Evolutionary conservation across 2,797 vertebrate species (phyloP).

Genomic region (Centroberyx gerrardi): DNA sequence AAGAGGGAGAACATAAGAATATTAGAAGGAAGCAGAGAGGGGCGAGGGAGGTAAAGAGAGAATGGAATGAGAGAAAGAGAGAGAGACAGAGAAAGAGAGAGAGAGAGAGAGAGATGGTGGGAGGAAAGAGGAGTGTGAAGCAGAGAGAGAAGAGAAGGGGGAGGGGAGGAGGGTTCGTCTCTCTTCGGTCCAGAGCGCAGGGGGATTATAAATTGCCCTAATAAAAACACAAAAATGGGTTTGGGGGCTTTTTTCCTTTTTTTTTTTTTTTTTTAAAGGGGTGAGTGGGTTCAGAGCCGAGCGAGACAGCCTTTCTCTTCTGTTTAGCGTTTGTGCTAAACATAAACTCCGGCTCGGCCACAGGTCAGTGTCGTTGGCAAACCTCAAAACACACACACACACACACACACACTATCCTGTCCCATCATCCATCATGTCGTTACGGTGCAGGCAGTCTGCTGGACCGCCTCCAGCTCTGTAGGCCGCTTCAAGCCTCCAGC

Average conservation of each 20-base stretch:
- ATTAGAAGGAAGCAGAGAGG: not conserved
- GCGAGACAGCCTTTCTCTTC: constrained; percentile 39
- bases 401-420: not conserved
- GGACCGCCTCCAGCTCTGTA: too few species aligned
- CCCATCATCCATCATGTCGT: not conserved
- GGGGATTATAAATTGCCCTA: constrained; percentile 62
- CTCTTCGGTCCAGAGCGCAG: constrained; percentile 34
- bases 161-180: constrained; percentile 18
- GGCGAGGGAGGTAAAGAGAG: not conserved
- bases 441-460: too few species aligned
- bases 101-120: not conserved
- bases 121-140: not conserved
- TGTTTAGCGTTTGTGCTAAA: constrained; percentile 29
- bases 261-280: constrained; percentile 43
- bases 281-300: constrained; percentile 63
- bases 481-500: too few species aligned
- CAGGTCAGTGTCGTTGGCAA: not conserved
- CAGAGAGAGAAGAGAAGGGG: not conserved
- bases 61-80: not conserved
- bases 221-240: constrained; percentile 39
- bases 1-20: not conserved
- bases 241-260: constrained; percentile 33
- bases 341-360: not conserved
- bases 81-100: not conserved
- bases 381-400: not conserved